Base-by-base conservation (phyloP, 2,888 invertebrate species). In the Microplitis deprimator region DNA sequence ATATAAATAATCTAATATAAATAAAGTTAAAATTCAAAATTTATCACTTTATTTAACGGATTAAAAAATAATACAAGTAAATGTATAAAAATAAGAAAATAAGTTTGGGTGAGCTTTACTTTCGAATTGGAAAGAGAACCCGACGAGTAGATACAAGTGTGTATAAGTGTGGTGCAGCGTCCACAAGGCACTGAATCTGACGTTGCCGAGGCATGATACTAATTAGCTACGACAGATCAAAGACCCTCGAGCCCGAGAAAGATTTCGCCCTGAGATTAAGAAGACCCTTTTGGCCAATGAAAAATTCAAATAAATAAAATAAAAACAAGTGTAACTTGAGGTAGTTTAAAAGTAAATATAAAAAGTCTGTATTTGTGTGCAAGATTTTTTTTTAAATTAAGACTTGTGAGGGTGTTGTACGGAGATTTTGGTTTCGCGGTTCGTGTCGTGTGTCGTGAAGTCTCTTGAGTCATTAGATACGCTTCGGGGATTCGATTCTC, bases 191-290 rank as follows among this genome's bases (percentile, higher is more conserved):
- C 13, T 50, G 50, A 50, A 50, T 77, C 73, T 79, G 81, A 80
- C 81, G 79, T 79, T 73, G 78, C 61, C 59, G 78, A 79, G 80
- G 77, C 80, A 80, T 79, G 80, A 81, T 79, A 81, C 81, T 81
- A 81, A 81, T 81, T 81, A 81, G 80, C 77, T 72, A 77, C 77
- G 81, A 81, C 81, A 81, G 80, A 81, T 81, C 81, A 81, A 81
- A 81, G 81, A 79, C 80, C 76, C 78, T 75, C 76, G 76, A 65
- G 72, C 20, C 40, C 38, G 13, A 62, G 39, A 39, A 39, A 78
- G 77, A 80, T 81, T 81, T 81, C 68, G 69, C 79, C 41, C 41
- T 41, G 41, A 17, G 72, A 72, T 72, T 40, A 72, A 71, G 16
- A 7, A 60, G 71, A 39, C 72, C 64, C 41, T 41, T 16, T 40